Evolutionary conservation across 2,888 invertebrate genomes (phyloP), one percentile per base, ranked within the genome.

Genomic region (Leptinotarsa juncta): DNA sequence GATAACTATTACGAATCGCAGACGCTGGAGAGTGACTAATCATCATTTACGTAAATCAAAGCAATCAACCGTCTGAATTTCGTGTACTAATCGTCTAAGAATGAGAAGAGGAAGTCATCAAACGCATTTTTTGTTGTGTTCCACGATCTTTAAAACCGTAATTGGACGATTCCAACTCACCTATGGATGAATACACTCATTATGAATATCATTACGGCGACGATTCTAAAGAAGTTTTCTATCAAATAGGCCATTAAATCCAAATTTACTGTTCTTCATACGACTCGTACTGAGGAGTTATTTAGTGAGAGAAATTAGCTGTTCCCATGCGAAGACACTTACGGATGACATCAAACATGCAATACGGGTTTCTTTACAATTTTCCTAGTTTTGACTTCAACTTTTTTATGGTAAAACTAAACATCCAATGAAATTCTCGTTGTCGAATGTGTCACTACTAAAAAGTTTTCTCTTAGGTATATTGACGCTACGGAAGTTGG

Each of bases 71-170:
- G 57, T 20, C 57, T 23, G 57, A 4, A 57, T 57, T 53, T 57
- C 14, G 57, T 57, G 3, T 20, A 57, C 57, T 57, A 57, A 57
- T 57, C 26, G 23, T 57, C 20, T 57, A 4, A 15, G 57, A 57
- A 57, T 15, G 57, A 23, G 57, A 57, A 23, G 15, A 57, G 57
- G 57, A 57, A 57, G 57, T 57, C 57, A 57, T 57, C 57, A 57
- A 20, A 57, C 1, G 57, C 14, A 57, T 57, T 20, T 12, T 57
- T 57, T 14, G 55, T 26, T 57, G 20, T 57, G 20, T 57, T 20
- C 14, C 57, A 4, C 20, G 57, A 57, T 57, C 57, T 57, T 57
- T 10, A 20, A 14, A 23, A 57, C 57, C 42, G 42, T 57, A 57
- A 57, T 57, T 23, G 57, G 57, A 57, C 23, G 57, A 57, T 57